Conservation (phyloP, 2,113 vertebrate genomes). For the Istiophorus platypterus region DNA sequence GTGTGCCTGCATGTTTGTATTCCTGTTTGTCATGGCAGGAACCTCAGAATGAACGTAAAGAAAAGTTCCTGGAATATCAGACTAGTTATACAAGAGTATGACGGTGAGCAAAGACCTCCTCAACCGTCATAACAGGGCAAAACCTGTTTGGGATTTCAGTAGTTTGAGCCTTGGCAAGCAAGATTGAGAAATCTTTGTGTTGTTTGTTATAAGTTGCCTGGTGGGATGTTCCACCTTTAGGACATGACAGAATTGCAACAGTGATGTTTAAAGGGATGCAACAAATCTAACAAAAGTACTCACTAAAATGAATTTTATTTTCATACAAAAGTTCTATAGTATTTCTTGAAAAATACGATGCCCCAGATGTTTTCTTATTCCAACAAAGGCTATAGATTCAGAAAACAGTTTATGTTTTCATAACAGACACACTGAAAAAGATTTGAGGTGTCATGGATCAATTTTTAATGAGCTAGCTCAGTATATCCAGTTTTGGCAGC, state of each 20-base stretch:
- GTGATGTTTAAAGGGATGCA: background rate
- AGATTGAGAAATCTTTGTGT: background rate
- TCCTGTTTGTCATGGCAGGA: slow-evolving; percentile 41
- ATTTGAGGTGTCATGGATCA: too few species aligned
- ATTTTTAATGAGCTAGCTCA: too few species aligned
- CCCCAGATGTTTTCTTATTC: too few species aligned
- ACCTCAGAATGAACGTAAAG: slow-evolving; percentile 9
- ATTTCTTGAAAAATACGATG: too few species aligned
- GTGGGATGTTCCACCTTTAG: background rate
- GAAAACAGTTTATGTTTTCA: too few species aligned
- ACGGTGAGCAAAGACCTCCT: background rate
- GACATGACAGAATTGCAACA: background rate
- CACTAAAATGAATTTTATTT: too few species aligned
- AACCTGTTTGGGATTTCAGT: background rate
- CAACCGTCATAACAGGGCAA: background rate
- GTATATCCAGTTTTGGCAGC: too few species aligned
- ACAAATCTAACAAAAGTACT: background rate
- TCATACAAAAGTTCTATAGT: too few species aligned
- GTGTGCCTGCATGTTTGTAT: background rate
- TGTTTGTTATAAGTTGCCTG: background rate
- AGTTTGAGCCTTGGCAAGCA: background rate
- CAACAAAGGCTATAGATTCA: too few species aligned
- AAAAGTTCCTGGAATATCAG: slow-evolving; percentile 37
- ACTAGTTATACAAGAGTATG: slow-evolving; percentile 54
- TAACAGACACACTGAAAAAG: background rate